A percentile compares a stretch with the other conserved stretches of the same genome.
Evolutionary conservation across 1,140 invertebrate species (phyloP).

Genomic region (Lasioglossum albipes): DNA sequence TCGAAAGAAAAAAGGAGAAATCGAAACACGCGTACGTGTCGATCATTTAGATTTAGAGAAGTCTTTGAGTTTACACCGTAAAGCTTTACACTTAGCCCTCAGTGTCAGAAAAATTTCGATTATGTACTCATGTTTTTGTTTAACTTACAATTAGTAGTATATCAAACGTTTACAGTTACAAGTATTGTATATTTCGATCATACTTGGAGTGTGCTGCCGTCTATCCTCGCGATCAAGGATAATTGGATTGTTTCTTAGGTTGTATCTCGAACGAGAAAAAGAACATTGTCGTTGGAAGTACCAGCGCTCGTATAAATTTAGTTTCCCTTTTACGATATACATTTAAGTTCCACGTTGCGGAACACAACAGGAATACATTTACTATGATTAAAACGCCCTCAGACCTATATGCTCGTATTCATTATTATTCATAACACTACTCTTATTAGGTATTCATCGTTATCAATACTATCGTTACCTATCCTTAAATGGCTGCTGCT

Average conservation of each 20-base stretch:
- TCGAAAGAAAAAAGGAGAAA: neutral
- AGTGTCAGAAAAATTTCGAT: constrained; percentile 28
- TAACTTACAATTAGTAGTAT: constrained; percentile 9
- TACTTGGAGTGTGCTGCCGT: constrained; percentile 26
- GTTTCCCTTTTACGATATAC: constrained; percentile 16
- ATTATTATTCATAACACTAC: neutral
- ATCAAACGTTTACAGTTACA: constrained; percentile 25
- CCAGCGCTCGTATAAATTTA: constrained; percentile 32
- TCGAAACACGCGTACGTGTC: neutral
- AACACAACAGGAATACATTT: constrained; percentile 38
- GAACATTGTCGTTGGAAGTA: constrained; percentile 36
- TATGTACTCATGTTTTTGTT: constrained; percentile 5
- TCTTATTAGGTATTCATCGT: neutral
- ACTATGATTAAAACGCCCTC: constrained; percentile 31
- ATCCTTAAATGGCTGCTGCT: constrained; percentile 17
- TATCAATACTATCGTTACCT: constrained; percentile 30
- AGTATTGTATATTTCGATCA: constrained; percentile 10
- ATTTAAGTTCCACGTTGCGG: constrained; percentile 27
- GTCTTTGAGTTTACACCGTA: neutral
- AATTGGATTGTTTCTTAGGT: constrained; percentile 18
- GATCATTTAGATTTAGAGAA: neutral
- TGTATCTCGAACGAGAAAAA: neutral
- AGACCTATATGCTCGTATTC: constrained; percentile 33
- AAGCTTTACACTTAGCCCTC: constrained; percentile 3
- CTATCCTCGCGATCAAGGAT: constrained; percentile 21